A percentile compares a stretch with the other conserved stretches of the same genome.
Conservation (phyloP, 2,113 vertebrate species). For the Maylandia zebra region DNA sequence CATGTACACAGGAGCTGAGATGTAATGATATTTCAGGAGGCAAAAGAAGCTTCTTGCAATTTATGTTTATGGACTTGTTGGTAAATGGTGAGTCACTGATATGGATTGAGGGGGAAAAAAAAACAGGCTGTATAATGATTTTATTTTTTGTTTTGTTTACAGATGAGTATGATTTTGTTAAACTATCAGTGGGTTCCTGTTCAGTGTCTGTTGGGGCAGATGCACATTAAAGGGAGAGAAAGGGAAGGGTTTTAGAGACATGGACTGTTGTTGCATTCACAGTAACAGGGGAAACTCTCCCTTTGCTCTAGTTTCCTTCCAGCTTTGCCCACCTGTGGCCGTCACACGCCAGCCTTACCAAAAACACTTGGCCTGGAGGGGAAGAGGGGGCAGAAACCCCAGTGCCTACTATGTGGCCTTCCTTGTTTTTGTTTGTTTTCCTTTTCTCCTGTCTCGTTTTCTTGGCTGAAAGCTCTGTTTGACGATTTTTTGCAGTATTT, state of each 20-base stretch:
- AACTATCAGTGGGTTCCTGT: slow-evolving; percentile 44
- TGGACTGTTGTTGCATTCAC: slow-evolving; percentile 37
- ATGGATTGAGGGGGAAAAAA: background rate
- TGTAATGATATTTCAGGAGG: slow-evolving; percentile 61
- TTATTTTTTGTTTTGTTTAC: slow-evolving; percentile 65
- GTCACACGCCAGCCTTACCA: slow-evolving; percentile 70
- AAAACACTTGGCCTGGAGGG: slow-evolving; percentile 63
- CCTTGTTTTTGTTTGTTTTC: slow-evolving; percentile 35
- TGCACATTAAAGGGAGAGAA: slow-evolving; percentile 3
- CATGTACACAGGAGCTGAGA: slow-evolving; percentile 73
- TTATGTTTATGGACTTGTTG: slow-evolving; percentile 67
- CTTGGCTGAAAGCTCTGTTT: slow-evolving; percentile 50
- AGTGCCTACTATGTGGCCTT: slow-evolving; percentile 83
- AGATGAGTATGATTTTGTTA: slow-evolving; percentile 71
- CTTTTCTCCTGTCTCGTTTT: slow-evolving; percentile 39
- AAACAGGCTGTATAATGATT: slow-evolving; percentile 66
- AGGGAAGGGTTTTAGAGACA: slow-evolving; percentile 10
- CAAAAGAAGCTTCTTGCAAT: slow-evolving; percentile 55
- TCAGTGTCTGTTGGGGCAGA: slow-evolving; percentile 25
- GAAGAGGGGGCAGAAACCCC: slow-evolving; percentile 53
- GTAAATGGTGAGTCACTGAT: slow-evolving; percentile 22
- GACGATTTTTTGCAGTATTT: slow-evolving; percentile 75
- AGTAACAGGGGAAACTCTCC: slow-evolving; percentile 26
- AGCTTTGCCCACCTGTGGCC: slow-evolving; percentile 47
- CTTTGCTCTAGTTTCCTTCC: slow-evolving; percentile 44